Percentiles rank a stretch among this genome's conserved stretches.
phyloP scores from a whole-genome alignment of 2,113 vertebrate genomes.

The human (Homo sapiens) region GRCh38 chr2:186116001-186116500 shows the following conservation, averaged over 20 bases:
- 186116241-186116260: neutral
- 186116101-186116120: constrained; percentile 6
- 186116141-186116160: neutral
- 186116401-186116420: too few species aligned
- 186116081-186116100: constrained; percentile 11
- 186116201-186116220: neutral
- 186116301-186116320: too few species aligned
- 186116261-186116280: neutral
- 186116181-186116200: constrained; percentile 17
- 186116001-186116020: constrained; percentile 30
- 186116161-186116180: neutral
- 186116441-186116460: too few species aligned
- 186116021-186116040: constrained; percentile 4
- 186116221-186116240: constrained; percentile 13
- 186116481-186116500: too few species aligned
- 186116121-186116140: neutral
- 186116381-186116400: too few species aligned
- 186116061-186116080: constrained; percentile 19
- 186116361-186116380: too few species aligned
- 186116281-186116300: too few species aligned
- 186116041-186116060: constrained; percentile 8
- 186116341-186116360: too few species aligned
- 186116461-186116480: too few species aligned
- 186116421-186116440: too few species aligned
- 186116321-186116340: too few species aligned